Base-by-base conservation (phyloP, 2,797 vertebrate species). In the Tarsius wallacei region DNA sequence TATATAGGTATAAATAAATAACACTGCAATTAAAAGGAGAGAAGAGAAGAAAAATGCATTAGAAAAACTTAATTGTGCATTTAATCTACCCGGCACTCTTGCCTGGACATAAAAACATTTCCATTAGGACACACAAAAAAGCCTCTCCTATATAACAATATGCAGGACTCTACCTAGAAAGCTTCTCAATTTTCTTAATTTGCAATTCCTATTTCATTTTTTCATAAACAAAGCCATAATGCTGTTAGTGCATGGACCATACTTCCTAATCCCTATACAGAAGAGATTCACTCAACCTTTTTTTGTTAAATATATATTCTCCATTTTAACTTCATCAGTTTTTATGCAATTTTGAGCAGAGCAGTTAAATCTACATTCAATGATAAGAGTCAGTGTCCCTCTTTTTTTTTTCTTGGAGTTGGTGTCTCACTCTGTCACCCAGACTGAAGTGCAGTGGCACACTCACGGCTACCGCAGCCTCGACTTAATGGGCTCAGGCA, bases 271-370 rank as follows among this genome's bases (percentile, higher is more conserved):
- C 87, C 66, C 36, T 81, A 28, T 47, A 76, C 6, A 59, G 64
- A 64, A 86, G 36, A 55, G 22, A 83, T 42, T 36, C 28, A 76
- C 28, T 19, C 64, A 84, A 66, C 83, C 17, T 96, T 83, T 87
- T 87, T 91, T 73, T 68, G 22, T 74, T 93, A 92, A 95, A 64
- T 70, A 70, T 42, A 14, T 7, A 70, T 33, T 15, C 47, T 89
- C 31, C 28, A 31, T 68, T 51, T 70, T 91, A 93, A 93, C 49
- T 55, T 82, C 77, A 88, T 89, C 59, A 97, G 82, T 93, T 89
- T 64, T 15, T 94, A 49, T 76, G 73, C 8, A 68, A 51, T 93
- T 77, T 42, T 94, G 42, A 93, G 49, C 16, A 95, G 42, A 87
- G 15, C 19, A 59, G 31, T 66, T 96, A 87, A 94, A 95, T 71